Evolutionary conservation across 2,113 vertebrate genomes (phyloP), one percentile per base, ranked within the genome.

Genomic region (Megaleporinus macrocephalus): DNA sequence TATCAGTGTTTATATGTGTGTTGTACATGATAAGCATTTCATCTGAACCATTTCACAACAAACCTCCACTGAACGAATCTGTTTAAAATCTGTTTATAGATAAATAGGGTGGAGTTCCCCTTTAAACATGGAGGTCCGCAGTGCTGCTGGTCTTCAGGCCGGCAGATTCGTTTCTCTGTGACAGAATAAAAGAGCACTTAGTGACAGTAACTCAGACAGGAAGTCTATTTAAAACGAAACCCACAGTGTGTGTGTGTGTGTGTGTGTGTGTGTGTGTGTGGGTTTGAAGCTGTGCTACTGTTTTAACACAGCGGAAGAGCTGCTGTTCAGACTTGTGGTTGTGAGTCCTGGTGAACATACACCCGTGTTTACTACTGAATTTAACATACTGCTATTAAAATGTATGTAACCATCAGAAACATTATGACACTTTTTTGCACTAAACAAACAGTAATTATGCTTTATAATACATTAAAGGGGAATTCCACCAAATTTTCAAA

Each of bases 151-250:
- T 69, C 49, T 79, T 24, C 30, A 68, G 47, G 27, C 4, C 7
- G 10, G 30, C 14, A 30, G n/a, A 26, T 79, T 79, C 30, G 2
- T 59, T 79, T 79, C 74, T 14, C 51, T 41, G 22, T 36, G 26
- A 55, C 33, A 41, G 29, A 57, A 41, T 79, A 70, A 79, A 69
- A 49, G 27, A 70, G n/a, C 65, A 18, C 65, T 79, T 70, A 20
- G 29, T 11, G 14, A 2, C 11, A 26, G 30, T 51, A 14, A 57
- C 47, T 79, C 47, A 41, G 53, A 63, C 26, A 62, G 81, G 57
- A 68, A 62, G 74, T 69, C 24, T 53, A 33, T 29, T 30, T 33
- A 36, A 55, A 57, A 55, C 24, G 29, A 27, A 29, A 41, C 14
- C 15, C 13, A 20, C 11, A 49, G 1, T 9, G 63, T 51, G 47